Conservation (phyloP, 2,888 invertebrate genomes). For the Alcis repandata region DNA sequence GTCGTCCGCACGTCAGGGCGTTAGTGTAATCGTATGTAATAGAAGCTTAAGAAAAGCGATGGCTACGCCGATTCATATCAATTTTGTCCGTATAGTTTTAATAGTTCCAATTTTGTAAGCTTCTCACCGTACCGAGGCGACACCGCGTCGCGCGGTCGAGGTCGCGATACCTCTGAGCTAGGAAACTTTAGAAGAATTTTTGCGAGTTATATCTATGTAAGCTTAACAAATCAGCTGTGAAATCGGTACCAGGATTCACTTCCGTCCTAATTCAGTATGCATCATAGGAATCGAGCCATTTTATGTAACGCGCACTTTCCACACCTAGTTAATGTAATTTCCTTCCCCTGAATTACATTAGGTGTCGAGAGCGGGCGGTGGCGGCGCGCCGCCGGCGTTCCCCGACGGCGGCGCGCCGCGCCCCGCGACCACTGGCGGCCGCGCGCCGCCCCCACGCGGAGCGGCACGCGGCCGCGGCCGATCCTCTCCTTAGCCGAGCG, state of each 20-base stretch:
- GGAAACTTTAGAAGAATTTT: constrained; percentile 79
- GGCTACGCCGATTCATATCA: constrained; percentile 86
- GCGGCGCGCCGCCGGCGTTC: constrained; percentile 40
- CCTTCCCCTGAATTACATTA: constrained; percentile 82
- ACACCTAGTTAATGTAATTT: constrained; percentile 79
- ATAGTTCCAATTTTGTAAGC: constrained; percentile 84
- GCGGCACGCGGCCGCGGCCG: not conserved
- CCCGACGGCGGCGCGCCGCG: constrained; percentile 41
- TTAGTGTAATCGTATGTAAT: constrained; percentile 81
- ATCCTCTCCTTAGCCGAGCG: constrained; percentile 32
- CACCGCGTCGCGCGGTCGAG: constrained; percentile 71
- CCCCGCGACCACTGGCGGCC: constrained; percentile 6
- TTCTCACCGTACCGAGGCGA: constrained; percentile 79
- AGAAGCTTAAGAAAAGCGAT: constrained; percentile 82
- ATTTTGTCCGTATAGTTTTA: constrained; percentile 85
- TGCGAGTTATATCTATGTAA: constrained; percentile 83
- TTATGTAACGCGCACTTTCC: constrained; percentile 85
- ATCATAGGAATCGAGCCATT: constrained; percentile 87
- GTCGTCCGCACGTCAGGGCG: constrained; percentile 72
- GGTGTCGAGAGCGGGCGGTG: constrained; percentile 56
- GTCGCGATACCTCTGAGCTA: constrained; percentile 70
- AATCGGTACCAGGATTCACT: constrained; percentile 86
- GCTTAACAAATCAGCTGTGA: constrained; percentile 85
- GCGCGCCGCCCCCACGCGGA: constrained; percentile 4
- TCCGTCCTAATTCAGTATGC: constrained; percentile 86